Conservation (phyloP, 2,797 vertebrate genomes). For the Lagocephalus sceleratus region DNA sequence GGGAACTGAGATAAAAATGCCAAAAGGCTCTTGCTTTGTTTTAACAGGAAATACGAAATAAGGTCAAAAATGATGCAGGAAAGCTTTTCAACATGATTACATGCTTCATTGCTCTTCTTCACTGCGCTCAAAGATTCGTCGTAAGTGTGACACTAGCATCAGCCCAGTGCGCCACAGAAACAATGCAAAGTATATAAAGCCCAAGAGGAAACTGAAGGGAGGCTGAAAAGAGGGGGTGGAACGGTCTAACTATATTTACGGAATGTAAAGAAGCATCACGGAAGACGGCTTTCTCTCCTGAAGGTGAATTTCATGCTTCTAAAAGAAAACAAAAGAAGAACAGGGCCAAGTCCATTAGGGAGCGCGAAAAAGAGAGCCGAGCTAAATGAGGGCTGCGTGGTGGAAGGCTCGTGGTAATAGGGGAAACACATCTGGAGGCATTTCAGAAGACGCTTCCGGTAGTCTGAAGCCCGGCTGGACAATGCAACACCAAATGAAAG, state of each 20-base stretch:
- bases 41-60: conserved; percentile 70
- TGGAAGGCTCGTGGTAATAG: conserved; percentile 57
- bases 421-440: conserved; percentile 66
- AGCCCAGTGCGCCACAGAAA: conserved; percentile 69
- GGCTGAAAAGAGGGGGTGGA: conserved; percentile 57
- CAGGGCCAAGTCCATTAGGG: conserved; percentile 81
- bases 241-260: conserved; percentile 76
- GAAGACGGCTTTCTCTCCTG: conserved; percentile 72
- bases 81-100: conserved; percentile 70
- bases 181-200: conserved; percentile 78
- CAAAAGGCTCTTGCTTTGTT: conserved; percentile 65
- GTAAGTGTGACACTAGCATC: conserved; percentile 68
- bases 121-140: conserved; percentile 62
- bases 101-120: conserved; percentile 59
- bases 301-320: conserved; percentile 83
- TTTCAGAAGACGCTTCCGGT: conserved; percentile 65
- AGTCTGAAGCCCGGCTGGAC: conserved; percentile 60
- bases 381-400: conserved; percentile 73
- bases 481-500: conserved; percentile 65
- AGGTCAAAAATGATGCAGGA: conserved; percentile 73
- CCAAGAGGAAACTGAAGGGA: conserved; percentile 57
- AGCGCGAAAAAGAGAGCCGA: conserved; percentile 68
- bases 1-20: conserved; percentile 40
- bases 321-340: conserved; percentile 81
- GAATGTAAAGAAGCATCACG: conserved; percentile 75